Evolutionary conservation across 2,888 invertebrate species (phyloP).

Genomic region (Netelia virgata): DNA sequence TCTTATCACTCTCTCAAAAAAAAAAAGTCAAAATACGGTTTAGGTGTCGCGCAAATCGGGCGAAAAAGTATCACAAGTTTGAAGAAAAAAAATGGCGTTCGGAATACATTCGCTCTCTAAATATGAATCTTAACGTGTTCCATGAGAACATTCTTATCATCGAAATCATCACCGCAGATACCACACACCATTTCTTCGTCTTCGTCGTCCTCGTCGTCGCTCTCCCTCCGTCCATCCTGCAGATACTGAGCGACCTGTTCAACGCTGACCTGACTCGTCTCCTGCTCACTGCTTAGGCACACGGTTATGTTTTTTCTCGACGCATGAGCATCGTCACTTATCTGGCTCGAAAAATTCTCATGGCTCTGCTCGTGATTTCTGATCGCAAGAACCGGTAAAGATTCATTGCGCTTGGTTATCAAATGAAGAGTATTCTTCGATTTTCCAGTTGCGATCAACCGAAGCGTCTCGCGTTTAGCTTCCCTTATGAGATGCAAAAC

Average conservation of each 20-base stretch:
- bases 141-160: slow-evolving; percentile 81
- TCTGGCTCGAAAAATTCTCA: slow-evolving; percentile 79
- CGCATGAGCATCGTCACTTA: slow-evolving; percentile 68
- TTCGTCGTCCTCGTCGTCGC: slow-evolving; percentile 70
- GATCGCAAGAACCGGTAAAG: slow-evolving; percentile 78
- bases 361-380: slow-evolving; percentile 78
- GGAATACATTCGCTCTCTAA: slow-evolving; percentile 72
- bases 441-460: slow-evolving; percentile 67
- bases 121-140: slow-evolving; percentile 84
- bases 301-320: slow-evolving; percentile 15
- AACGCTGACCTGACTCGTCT: slow-evolving; percentile 70
- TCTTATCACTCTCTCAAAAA: slow-evolving; percentile 8
- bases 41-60: background rate
- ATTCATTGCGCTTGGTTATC: slow-evolving; percentile 80
- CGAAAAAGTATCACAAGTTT: slow-evolving; percentile 72
- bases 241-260: slow-evolving; percentile 75
- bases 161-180: slow-evolving; percentile 83
- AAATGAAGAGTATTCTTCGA: slow-evolving; percentile 79
- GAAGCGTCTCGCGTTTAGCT: slow-evolving; percentile 61
- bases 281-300: slow-evolving; percentile 63
- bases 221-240: slow-evolving; percentile 59
- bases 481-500: slow-evolving; percentile 76
- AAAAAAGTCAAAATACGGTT: background rate
- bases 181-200: slow-evolving; percentile 81
- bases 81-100: slow-evolving; percentile 51